Conservation (phyloP, 2,888 invertebrate genomes). For the Conchocele bisecta region DNA sequence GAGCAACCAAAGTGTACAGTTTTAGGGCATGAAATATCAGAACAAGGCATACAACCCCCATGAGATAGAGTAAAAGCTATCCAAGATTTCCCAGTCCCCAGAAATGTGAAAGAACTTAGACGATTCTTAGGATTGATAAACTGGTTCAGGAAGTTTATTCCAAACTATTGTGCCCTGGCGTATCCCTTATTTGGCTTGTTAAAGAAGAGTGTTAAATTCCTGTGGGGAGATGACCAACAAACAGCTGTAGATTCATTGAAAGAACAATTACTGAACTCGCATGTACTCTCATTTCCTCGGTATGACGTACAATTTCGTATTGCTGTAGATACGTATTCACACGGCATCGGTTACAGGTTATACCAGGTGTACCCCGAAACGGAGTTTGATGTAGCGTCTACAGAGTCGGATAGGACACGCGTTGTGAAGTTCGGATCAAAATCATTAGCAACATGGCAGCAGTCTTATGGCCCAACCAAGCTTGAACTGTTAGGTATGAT, state of each 20-base stretch:
- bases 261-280: conserved; percentile 1
- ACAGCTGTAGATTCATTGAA: conserved; percentile 8
- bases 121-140: conserved; percentile 11
- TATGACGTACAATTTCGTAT: conserved; percentile 15
- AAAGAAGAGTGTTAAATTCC: not conserved
- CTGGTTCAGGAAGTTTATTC: conserved; percentile 22
- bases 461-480: conserved; percentile 18
- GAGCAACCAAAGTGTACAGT: not conserved
- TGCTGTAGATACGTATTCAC: conserved; percentile 13
- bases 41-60: not conserved
- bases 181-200: not conserved
- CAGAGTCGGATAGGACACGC: not conserved
- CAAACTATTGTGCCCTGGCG: conserved; percentile 5
- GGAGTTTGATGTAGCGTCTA: not conserved
- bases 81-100: conserved; percentile 5
- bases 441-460: conserved; percentile 16
- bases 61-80: not conserved
- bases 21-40: conserved; percentile 9
- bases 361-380: conserved; percentile 16
- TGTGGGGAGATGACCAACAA: conserved; percentile 1
- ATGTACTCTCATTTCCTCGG: conserved; percentile 10
- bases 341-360: conserved; percentile 29
- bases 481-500: conserved; percentile 25
- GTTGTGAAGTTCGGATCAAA: conserved; percentile 38
- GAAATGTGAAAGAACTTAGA: not conserved